Evolutionary conservation across 1,140 invertebrate species (phyloP), one percentile per base, ranked within the genome.

Genomic region (Pemphigus obesinymphae): DNA sequence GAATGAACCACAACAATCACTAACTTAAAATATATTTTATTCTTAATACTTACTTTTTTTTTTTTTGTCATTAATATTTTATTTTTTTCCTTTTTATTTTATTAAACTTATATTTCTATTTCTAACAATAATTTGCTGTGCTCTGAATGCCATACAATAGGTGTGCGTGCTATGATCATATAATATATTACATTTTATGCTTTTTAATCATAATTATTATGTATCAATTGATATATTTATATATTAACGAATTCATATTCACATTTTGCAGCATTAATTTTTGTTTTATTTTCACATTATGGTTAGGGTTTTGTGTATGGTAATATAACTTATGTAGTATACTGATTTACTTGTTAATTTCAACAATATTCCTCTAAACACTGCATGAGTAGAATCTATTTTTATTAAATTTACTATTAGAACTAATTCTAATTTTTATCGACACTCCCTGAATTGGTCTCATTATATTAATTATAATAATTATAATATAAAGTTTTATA

Each of bases 1-100:
- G 76, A 80, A 63, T 80, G 76, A 80, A 80, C 63, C 76, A 63
- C 76, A 80, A 55, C 34, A 55, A 61, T 45, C 50, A 80, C 53
- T 80, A 80, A 80, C 76, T 80, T 1, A 20, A 61, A 58, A 58
- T 2, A 63, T 61, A 45, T 20, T 80, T 43, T n/a, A n/a, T n/a
- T n/a, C n/a, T n/a, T 61, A 45, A 43, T 61, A 26, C 37, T 61
- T 78, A 61, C 37, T 43, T 26, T 29, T 80, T 80, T 80, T 61
- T 63, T 3, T n/a, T n/a, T n/a, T n/a, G n/a, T n/a, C n/a, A 40
- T 43, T 80, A 43, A 61, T 58, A 13, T 34, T 80, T 37, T 61
- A 78, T 15, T 80, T 61, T 40, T 23, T 80, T 61, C 11, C n/a
- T 17, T 75, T 53, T 31, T 53, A 31, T 34, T 76, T 55, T 26